phyloP scores from a whole-genome alignment of 2,888 invertebrate genomes.

The Dione juno region DNA sequence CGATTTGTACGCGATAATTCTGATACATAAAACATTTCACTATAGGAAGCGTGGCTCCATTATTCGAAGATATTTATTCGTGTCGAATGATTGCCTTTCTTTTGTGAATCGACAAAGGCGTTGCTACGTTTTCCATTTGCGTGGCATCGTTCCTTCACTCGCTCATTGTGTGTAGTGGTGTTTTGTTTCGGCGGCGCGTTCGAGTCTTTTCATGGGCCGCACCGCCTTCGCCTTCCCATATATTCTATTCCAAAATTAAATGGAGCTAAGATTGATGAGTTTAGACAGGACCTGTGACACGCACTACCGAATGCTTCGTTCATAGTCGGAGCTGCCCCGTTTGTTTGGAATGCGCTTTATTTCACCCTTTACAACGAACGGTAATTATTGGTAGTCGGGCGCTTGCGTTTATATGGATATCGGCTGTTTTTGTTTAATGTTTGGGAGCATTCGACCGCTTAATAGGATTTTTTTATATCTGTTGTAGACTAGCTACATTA shows the following conservation, averaged over 20 bases:
- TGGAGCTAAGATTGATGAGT: conserved; percentile 80
- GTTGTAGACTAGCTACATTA: conserved; percentile 64
- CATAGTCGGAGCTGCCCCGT: conserved; percentile 51
- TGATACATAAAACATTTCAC: conserved; percentile 81
- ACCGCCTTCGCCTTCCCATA: conserved; percentile 46
- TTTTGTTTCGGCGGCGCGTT: conserved; percentile 68
- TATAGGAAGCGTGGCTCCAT: conserved; percentile 74
- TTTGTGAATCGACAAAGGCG: conserved; percentile 80
- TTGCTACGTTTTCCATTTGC: conserved; percentile 77
- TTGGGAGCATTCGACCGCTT: conserved; percentile 66
- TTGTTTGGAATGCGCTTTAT: conserved; percentile 74
- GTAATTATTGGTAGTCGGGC: conserved; percentile 76
- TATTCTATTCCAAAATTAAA: conserved; percentile 77
- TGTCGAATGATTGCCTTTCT: conserved; percentile 83
- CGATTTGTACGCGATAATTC: conserved; percentile 76
- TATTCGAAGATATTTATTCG: conserved; percentile 83
- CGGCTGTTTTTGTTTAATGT: conserved; percentile 68
- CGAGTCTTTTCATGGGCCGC: conserved; percentile 62
- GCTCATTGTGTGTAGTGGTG: conserved; percentile 75
- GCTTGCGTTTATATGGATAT: conserved; percentile 52
- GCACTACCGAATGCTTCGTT: conserved; percentile 75
- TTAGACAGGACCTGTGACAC: conserved; percentile 81
- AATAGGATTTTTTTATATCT: conserved; percentile 73
- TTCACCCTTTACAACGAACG: conserved; percentile 75
- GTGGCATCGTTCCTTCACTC: conserved; percentile 55